phyloP scores from a whole-genome alignment of 2,797 vertebrate species.

The Somateria mollissima region DNA sequence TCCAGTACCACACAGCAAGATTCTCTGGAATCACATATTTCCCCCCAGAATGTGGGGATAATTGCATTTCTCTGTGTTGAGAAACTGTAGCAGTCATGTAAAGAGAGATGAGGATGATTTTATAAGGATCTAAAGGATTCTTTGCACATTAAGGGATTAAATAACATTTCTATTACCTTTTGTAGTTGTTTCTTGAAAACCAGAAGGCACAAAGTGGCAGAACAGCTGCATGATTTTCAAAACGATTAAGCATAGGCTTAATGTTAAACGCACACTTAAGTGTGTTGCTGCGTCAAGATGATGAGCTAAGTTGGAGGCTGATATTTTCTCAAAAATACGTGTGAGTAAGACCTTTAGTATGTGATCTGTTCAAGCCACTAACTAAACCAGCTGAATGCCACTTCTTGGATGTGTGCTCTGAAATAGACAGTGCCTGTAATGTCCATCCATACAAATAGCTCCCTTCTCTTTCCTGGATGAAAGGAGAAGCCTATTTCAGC shows the following conservation, averaged over 20 bases:
- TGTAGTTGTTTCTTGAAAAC: conserved; percentile 11
- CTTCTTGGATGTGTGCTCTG: conserved; percentile 1
- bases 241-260: not conserved
- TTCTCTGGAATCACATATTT: not conserved
- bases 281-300: not conserved
- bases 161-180: conserved; percentile 2
- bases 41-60: not conserved
- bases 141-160: not conserved
- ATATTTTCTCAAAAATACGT: not conserved
- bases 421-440: conserved; percentile 20
- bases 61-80: not conserved
- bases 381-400: conserved; percentile 10
- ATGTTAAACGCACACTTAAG: not conserved
- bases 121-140: not conserved
- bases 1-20: not conserved
- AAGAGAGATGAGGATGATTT: not conserved
- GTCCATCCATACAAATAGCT: conserved; percentile 38
- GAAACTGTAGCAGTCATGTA: not conserved
- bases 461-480: conserved; percentile 50
- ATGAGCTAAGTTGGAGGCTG: not conserved
- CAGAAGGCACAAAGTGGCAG: conserved; percentile 6
- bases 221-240: conserved; percentile 56
- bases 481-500: conserved; percentile 45
- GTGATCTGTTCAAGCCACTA: not conserved
- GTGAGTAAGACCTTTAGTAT: not conserved